phyloP scores from a whole-genome alignment of 2,113 vertebrate genomes.

The Ophthalmotilapia sp. region DNA sequence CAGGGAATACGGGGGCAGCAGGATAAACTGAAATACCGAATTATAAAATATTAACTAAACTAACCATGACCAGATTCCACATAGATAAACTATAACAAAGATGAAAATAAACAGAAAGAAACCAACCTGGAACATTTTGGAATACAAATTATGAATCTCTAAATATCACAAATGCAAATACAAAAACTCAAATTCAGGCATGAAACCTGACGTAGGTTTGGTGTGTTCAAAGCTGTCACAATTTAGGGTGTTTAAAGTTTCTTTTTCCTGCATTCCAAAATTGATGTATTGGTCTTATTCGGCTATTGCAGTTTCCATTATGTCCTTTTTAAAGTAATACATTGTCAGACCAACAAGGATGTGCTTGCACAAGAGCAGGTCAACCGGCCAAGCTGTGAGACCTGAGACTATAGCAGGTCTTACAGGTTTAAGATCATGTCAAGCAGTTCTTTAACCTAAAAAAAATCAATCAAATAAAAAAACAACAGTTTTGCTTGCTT shows the following conservation, averaged over 20 bases:
- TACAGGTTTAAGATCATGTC: neutral
- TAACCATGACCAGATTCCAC: neutral
- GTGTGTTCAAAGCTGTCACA: neutral
- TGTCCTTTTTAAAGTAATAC: neutral
- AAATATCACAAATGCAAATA: neutral
- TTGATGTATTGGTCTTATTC: neutral
- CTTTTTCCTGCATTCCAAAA: neutral
- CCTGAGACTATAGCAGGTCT: neutral
- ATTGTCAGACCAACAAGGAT: neutral
- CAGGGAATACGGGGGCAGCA: neutral
- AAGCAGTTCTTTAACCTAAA: neutral
- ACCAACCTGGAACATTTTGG: neutral
- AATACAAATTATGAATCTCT: neutral
- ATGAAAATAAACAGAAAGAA: neutral
- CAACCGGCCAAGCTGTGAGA: neutral
- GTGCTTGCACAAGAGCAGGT: neutral
- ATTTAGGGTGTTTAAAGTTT: neutral
- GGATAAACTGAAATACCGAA: neutral
- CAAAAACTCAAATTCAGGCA: neutral
- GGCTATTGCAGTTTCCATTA: neutral
- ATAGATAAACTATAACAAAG: neutral
- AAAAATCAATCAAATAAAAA: neutral
- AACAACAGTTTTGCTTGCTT: neutral
- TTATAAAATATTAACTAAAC: neutral
- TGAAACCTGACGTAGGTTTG: neutral